These are phyloP conservation scores for Tarsius wallacei DNA, from an alignment of 2,797 vertebrate species.

Conservation along the genomic window DNA sequence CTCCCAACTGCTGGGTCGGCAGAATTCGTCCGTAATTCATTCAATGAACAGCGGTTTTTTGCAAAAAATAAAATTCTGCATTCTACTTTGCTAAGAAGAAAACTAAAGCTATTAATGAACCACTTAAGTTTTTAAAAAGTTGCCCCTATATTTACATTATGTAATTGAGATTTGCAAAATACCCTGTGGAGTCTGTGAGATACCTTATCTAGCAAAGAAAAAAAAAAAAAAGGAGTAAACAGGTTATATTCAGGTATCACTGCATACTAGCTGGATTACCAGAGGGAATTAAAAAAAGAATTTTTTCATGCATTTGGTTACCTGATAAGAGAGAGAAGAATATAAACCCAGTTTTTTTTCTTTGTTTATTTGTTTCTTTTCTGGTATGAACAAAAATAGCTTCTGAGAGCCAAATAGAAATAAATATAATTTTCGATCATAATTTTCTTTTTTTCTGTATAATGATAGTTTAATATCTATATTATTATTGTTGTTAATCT, in stretches of 20 bases:
- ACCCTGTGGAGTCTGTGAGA: neutral
- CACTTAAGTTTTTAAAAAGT: conserved; percentile 20
- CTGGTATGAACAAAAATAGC: neutral
- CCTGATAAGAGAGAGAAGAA: neutral
- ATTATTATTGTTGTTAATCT: conserved; percentile 23
- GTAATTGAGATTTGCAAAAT: neutral
- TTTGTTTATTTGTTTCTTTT: neutral
- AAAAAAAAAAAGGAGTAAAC: neutral
- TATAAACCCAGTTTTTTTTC: neutral
- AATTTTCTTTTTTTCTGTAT: conserved; percentile 5
- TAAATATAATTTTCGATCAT: neutral
- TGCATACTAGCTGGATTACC: neutral
- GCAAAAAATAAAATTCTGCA: neutral
- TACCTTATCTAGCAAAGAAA: neutral
- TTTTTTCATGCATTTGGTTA: neutral
- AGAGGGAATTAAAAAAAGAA: neutral
- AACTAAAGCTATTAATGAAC: conserved; percentile 20
- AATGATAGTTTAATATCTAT: neutral
- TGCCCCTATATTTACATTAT: neutral
- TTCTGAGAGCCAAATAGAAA: neutral
- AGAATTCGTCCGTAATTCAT: conserved; percentile 31
- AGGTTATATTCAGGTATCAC: neutral
- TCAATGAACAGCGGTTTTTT: neutral
- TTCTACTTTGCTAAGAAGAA: neutral
- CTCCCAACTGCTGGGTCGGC: neutral